Base-by-base conservation (phyloP, 2,888 invertebrate species). In the Oeneis ivallda region DNA sequence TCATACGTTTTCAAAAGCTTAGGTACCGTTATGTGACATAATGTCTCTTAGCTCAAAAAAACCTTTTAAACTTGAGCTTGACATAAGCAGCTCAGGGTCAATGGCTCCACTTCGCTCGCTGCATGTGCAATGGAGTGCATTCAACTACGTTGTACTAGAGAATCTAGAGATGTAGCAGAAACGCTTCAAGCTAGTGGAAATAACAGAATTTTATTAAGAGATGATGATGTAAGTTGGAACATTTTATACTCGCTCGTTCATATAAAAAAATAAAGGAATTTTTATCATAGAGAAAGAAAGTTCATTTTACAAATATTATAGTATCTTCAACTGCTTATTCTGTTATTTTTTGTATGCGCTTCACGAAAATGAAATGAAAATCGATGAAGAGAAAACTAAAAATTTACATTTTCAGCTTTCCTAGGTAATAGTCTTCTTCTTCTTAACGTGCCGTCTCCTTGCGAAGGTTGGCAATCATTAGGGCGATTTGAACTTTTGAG, bases 71-170 rank as follows among this genome's bases (percentile, higher is more conserved):
- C 67, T 69, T 65, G 39, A 67, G 59, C 62, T 62, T 69, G 66
- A 70, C 66, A 65, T 70, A 63, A 66, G 64, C 68, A 72, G 78
- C 84, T 80, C 82, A 84, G 78, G 84, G 85, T 79, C 82, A 82
- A 81, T 74, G 84, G 82, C 85, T 76, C 66, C 64, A 65, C 73
- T 67, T 64, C 69, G 73, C 78, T 76, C 71, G 72, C 74, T 75
- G 72, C 74, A 74, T 76, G 75, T 76, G 78, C 79, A 78, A 75
- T 77, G 76, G 73, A 74, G 74, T 73, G 68, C 66, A 70, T 70
- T 70, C 70, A 70, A 70, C 70, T 63, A 52, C 43, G 57, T 58
- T 62, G 58, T 53, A 68, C 66, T 68, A 56, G 56, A 41, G 41
- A 17, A 19, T 17, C 39, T 56, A 41, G 60, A 65, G 54, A 63